Percentiles rank a stretch among this genome's conserved stretches.
Conservation (phyloP, 1,140 invertebrate species). For the Cephus cinctus region DNA sequence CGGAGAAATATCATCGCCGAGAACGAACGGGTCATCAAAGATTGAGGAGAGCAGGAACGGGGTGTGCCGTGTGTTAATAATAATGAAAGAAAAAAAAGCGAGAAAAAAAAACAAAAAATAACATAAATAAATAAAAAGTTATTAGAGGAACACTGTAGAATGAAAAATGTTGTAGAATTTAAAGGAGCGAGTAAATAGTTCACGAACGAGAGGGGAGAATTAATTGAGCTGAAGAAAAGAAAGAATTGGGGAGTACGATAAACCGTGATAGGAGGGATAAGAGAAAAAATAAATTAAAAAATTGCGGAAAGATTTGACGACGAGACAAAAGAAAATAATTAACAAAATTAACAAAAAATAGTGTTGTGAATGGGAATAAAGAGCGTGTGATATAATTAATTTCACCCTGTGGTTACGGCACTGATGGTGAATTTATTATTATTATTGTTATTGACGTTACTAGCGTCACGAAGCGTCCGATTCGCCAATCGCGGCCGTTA, state of each 20-base stretch:
- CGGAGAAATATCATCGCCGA: too few relatives aligned
- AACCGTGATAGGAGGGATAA: not conserved
- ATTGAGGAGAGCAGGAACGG: too few relatives aligned
- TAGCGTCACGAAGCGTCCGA: too few relatives aligned
- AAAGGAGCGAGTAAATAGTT: not conserved
- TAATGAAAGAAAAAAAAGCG: slow-evolving; percentile 3
- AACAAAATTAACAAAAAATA: slow-evolving; percentile 5
- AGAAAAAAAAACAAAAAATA: not conserved
- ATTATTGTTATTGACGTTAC: too few relatives aligned
- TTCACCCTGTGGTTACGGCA: too few relatives aligned
- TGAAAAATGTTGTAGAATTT: not conserved
- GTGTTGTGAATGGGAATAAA: slow-evolving; percentile 13
- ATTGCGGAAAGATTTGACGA: not conserved
- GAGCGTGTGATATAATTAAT: too few relatives aligned
- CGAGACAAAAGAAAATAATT: not conserved
- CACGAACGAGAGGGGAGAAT: not conserved
- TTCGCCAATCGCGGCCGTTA: too few relatives aligned
- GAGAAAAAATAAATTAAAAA: not conserved
- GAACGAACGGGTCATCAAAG: too few relatives aligned
- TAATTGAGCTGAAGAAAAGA: too few relatives aligned
- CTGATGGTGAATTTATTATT: too few relatives aligned
- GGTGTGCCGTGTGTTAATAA: too few relatives aligned
- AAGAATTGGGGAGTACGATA: too few relatives aligned
- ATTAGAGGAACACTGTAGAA: slow-evolving; percentile 6
- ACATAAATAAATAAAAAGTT: not conserved